Evolutionary conservation across 2,888 invertebrate species (phyloP).

Genomic region (Villa cingulata): DNA sequence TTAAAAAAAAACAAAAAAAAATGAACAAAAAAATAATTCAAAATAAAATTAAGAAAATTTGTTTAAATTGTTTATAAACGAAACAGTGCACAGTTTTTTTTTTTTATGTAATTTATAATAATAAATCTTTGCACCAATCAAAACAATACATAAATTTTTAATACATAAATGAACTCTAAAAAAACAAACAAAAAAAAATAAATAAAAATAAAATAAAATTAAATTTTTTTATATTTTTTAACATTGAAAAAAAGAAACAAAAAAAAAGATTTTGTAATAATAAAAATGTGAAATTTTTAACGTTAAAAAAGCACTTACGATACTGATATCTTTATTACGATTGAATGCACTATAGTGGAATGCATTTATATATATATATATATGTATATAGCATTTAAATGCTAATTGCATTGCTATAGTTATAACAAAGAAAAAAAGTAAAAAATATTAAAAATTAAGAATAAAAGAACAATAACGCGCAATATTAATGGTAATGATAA

Average conservation of each 20-base stretch:
- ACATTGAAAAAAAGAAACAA: too few species aligned
- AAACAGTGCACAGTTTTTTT: conserved; percentile 4
- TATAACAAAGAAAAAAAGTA: background rate
- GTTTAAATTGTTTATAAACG: background rate
- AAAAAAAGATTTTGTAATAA: too few species aligned
- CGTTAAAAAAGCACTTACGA: background rate
- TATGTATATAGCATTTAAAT: background rate
- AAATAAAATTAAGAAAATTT: background rate
- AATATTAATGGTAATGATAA: too few species aligned
- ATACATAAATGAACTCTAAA: background rate
- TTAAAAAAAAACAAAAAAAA: background rate
- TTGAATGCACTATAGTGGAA: too few species aligned
- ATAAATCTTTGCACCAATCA: too few species aligned
- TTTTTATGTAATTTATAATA: background rate
- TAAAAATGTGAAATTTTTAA: background rate
- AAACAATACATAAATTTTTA: too few species aligned
- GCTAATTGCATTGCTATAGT: background rate
- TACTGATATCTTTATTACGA: too few species aligned
- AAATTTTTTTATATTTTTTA: too few species aligned
- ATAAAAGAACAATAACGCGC: too few species aligned
- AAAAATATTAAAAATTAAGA: background rate
- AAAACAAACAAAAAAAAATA: background rate
- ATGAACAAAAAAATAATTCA: background rate
- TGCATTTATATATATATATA: background rate
- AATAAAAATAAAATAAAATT: too few species aligned